Base-by-base conservation (phyloP, 2,888 invertebrate species). In the Petrophora chlorosata region DNA sequence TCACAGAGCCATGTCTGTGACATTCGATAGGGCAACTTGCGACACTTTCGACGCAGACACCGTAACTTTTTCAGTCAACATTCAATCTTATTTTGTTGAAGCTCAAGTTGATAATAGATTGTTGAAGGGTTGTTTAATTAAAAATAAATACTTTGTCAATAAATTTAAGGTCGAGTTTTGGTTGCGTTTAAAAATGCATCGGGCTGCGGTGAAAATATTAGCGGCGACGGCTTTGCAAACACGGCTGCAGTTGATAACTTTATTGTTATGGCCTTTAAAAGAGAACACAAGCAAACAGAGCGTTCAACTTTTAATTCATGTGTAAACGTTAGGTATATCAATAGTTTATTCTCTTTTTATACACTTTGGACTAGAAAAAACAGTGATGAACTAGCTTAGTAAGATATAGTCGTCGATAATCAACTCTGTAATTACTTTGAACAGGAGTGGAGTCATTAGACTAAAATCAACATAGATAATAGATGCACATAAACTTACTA, bases 21-120 rank as follows among this genome's bases (percentile, higher is more conserved):
- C 82, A 83, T 79, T 82, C 72, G 76, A 83, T 80, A 79, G 76
- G 66, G 70, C 68, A 73, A 72, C 64, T 81, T 79, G 84, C 77
- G 67, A 79, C 79, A 81, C 74, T 76, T 71, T 65, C 68, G 48
- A 69, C 46, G 61, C 67, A 70, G 68, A 67, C 65, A 49, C 40
- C 50, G 34, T 43, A 51, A 47, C 38, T 48, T 13, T 45, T 16
- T 53, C 69, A 65, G 56, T 53, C 56, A 77, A 56, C 67, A n/a
- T 60, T 60, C 40, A 56, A 69, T 73, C 60, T 44, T 75, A 70
- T 58, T 29, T 22, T 15, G 29, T 22, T 22, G 7, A 8, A 14
- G 10, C 28, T 61, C 65, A 68, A 61, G 60, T 55, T 56, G 48
- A 63, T 58, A 63, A 59, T 56, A 53, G n/a, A 36, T 17, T 40